Base-by-base conservation (phyloP, 2,113 vertebrate genomes). In the Onychorhynchus coronatus region DNA sequence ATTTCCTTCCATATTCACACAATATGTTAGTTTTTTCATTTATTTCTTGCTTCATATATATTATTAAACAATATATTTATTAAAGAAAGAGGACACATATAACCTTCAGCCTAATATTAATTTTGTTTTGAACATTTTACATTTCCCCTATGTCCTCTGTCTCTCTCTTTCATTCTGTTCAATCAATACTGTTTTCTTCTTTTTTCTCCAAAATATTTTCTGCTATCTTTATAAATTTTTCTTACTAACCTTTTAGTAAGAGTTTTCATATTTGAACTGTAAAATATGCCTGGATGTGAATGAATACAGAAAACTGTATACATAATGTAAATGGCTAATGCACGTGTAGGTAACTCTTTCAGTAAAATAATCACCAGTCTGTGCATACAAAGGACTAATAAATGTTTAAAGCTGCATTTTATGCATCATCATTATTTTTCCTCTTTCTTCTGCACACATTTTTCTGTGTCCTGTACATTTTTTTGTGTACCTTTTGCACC, bases 401-500 rank as follows among this genome's bases (percentile, higher is more conserved):
- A 23, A 15, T 71, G 20, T 50, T 58, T 27, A 91, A 89, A 71
- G 20, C 16, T 72, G 10, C 7, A 15, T 16, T 70, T 93, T 19
- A 56, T 41, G 10, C 2, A 19, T 37, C 5, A 19, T 22, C 0
- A 2, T 33, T 65, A 24, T 41, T 84, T 83, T 44, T 77, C 18
- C 44, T 73, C 3, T 30, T 65, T 88, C 28, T 49, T 55, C 14
- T n/a, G 24, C 5, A 23, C 2, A 7, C 3, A 56, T 21, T 6
- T 91, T 92, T 92, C 58, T 30, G 8, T 42, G 10, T 46, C 8
- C 28, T 2, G 3, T 23, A 7, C n/a, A n/a, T n/a, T n/a, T n/a
- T n/a, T n/a, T n/a, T n/a, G n/a, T n/a, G n/a, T 31, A 65, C 12
- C 5, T n/a, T n/a, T n/a, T 55, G 3, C 3, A 56, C 2, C 8